Base-by-base conservation (phyloP, 2,888 invertebrate genomes). In the Apoda limacodes region DNA sequence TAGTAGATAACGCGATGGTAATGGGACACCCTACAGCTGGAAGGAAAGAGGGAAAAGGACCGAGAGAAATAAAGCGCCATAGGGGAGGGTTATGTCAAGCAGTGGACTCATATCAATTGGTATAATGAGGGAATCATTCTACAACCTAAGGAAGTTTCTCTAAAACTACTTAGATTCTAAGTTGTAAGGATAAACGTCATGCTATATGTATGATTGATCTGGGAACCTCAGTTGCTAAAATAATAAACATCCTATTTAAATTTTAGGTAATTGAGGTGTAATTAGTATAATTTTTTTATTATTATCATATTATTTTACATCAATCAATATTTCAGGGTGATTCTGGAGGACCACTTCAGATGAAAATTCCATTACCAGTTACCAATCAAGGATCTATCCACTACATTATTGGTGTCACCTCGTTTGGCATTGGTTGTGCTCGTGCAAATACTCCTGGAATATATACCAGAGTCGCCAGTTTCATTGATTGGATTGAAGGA, bases 401-500 rank as follows among this genome's bases (percentile, higher is more conserved):
- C 37, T 43, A 42, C 32, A 25, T 47, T 1, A 26, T 54, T 12
- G 54, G 50, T 4, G 36, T 52, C 10, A 54, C 54, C 11, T 45
- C 50, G 10, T 50, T 52, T 28, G 50, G 48, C 11, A 25, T 36
- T 25, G 43, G 39, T 2, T 52, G 54, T 28, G 54, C 43, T 1
- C 30, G 28, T n/a, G 27, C 28, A 6, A 42, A 39, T 14, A 31
- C 40, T 5, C 48, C 50, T 1, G 47, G 45, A 6, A 38, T 55
- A n/a, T 56, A 51, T 32, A 50, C 50, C 4, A 46, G 39, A 20
- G 43, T 54, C 1, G 36, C 45, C 13, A 33, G 34, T 7, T 52
- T 43, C 28, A 11, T 49, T 3, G 43, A 48, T 25, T 57, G 55
- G 55, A 48, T 55, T 6, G 53, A 55, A 36, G 24, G 34, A 3